Percentiles rank a stretch among this genome's conserved stretches.
These are phyloP conservation scores for Vulpes ferrilata DNA, from an alignment of 2,113 vertebrate genomes.

Conservation along the genomic window DNA sequence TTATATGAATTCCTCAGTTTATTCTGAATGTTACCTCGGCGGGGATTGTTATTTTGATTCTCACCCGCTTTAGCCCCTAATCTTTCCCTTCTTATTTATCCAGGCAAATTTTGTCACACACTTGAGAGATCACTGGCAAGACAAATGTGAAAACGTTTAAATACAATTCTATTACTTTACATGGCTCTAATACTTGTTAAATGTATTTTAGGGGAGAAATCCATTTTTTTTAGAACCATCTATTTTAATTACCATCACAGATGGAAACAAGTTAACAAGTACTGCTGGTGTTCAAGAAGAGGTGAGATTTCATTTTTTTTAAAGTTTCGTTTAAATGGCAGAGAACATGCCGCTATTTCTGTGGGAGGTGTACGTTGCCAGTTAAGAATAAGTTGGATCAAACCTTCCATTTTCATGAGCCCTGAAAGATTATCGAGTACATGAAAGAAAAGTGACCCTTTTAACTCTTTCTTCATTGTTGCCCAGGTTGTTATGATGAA, in stretches of 20 bases:
- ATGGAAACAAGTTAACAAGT: slow-evolving; percentile 98
- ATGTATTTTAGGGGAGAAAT: slow-evolving; percentile 94
- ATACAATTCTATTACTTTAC: slow-evolving; percentile 56
- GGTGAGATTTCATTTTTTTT: slow-evolving; percentile 88
- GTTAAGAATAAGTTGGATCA: slow-evolving; percentile 65
- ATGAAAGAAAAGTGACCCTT: slow-evolving; percentile 53
- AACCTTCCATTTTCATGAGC: slow-evolving; percentile 45
- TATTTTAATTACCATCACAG: slow-evolving; percentile 99
- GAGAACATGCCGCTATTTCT: slow-evolving; percentile 66
- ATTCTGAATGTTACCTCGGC: slow-evolving; percentile 35
- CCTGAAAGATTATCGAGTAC: slow-evolving; percentile 45
- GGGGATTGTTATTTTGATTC: slow-evolving; percentile 57
- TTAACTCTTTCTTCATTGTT: slow-evolving; percentile 41
- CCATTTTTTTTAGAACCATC: slow-evolving; percentile 99
- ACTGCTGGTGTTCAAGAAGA: slow-evolving; percentile 96
- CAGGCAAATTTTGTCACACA: slow-evolving; percentile 43
- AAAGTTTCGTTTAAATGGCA: slow-evolving; percentile 51
- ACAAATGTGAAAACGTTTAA: slow-evolving; percentile 66
- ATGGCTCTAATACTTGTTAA: slow-evolving; percentile 75
- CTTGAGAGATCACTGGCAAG: slow-evolving; percentile 60
- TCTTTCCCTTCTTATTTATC: slow-evolving; percentile 62
- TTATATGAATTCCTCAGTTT: slow-evolving; percentile 57
- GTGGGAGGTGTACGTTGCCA: slow-evolving; percentile 65
- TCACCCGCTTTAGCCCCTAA: slow-evolving; percentile 20
- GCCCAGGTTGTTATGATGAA: slow-evolving; percentile 13